Evolutionary conservation across 2,888 invertebrate species (phyloP).

Genomic region (Exocentrus adspersus): DNA sequence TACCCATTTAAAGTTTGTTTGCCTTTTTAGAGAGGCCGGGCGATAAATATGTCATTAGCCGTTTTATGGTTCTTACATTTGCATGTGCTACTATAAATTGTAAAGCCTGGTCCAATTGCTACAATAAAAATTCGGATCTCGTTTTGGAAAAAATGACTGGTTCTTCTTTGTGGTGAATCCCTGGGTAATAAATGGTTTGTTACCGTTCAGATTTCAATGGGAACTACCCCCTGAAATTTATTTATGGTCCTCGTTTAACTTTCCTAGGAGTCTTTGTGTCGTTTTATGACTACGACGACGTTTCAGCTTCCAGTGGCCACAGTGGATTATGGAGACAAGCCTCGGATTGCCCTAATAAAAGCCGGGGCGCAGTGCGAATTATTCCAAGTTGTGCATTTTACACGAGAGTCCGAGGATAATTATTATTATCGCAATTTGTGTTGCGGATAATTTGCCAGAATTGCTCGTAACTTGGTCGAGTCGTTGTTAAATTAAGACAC

Average conservation of each 20-base stretch:
- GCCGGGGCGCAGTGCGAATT: constrained; percentile 2
- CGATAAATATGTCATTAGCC: background rate
- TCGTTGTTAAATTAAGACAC: too few species aligned
- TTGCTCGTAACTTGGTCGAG: too few species aligned
- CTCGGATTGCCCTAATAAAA: constrained; percentile 24
- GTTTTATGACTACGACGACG: constrained; percentile 8
- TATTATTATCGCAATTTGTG: constrained; percentile 9
- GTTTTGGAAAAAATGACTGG: too few species aligned
- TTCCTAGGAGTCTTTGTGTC: background rate
- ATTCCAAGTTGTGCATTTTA: constrained; percentile 8
- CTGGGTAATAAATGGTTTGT: too few species aligned
- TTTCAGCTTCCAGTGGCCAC: constrained; percentile 15
- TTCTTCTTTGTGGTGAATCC: too few species aligned
- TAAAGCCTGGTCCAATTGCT: constrained; percentile 11
- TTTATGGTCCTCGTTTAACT: background rate
- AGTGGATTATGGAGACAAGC: constrained; percentile 13
- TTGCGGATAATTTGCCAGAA: background rate
- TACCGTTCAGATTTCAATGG: too few species aligned
- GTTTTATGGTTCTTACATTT: constrained; percentile 15
- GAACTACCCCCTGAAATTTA: background rate
- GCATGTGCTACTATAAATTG: constrained; percentile 15
- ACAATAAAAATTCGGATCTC: constrained; percentile 8
- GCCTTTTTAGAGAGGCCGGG: background rate
- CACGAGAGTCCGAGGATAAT: constrained; percentile 3
- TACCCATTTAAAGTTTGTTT: constrained; percentile 1